A percentile compares a stretch with the other conserved stretches of the same genome.
Conservation (phyloP, 2,113 vertebrate genomes). For the Ceratotherium simum region DNA sequence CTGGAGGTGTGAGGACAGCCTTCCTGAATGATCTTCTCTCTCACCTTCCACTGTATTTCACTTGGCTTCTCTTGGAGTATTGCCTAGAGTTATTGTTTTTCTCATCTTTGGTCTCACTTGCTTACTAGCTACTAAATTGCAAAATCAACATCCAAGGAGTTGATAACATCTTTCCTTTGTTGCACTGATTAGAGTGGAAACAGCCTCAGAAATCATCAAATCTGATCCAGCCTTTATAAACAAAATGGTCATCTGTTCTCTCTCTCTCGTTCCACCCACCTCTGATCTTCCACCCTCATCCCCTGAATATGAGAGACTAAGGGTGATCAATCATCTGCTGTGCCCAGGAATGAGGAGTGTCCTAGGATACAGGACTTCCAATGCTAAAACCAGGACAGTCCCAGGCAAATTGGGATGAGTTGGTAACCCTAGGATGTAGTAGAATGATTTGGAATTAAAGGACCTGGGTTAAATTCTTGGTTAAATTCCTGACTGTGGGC, state of each 20-base stretch:
- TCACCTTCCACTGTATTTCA: background rate
- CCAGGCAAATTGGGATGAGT: background rate
- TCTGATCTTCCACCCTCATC: no score
- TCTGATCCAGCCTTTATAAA: background rate
- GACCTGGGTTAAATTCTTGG: background rate
- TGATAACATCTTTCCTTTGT: conserved; percentile 14
- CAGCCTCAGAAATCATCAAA: background rate
- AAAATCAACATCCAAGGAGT: background rate
- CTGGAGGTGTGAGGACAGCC: background rate
- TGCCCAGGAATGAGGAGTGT: background rate
- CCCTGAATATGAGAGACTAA: background rate
- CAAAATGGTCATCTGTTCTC: background rate
- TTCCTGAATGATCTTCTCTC: background rate
- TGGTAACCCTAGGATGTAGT: background rate
- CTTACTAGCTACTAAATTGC: background rate
- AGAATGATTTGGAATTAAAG: background rate
- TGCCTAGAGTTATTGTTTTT: background rate
- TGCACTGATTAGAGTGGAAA: conserved; percentile 6
- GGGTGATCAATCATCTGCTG: background rate
- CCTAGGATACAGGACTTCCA: background rate
- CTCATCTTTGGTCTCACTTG: background rate
- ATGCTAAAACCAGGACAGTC: background rate
- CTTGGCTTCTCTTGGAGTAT: background rate
- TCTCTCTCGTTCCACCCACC: background rate
- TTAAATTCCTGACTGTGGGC: background rate